Percentiles rank a stretch among this genome's conserved stretches.
Conservation (phyloP, 2,797 vertebrate genomes). For the Etheostoma nigrum region DNA sequence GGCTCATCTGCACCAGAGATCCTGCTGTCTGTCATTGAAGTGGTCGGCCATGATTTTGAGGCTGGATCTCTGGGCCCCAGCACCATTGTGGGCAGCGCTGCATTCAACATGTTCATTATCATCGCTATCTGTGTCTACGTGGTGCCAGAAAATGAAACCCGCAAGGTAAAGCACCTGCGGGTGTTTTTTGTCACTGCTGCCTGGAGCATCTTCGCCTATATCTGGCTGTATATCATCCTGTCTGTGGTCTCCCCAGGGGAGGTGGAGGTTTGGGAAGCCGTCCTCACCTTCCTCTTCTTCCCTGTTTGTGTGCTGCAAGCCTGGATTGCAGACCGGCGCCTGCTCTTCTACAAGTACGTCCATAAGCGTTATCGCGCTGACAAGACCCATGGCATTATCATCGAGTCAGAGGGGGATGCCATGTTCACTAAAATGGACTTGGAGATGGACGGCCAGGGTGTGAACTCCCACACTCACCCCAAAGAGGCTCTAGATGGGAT, state of each 20-base stretch:
- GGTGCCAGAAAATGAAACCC: constrained; percentile 88
- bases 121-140: constrained; percentile 89
- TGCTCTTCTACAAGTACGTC: constrained; percentile 91
- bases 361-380: constrained; percentile 87
- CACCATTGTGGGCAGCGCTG: constrained; percentile 91
- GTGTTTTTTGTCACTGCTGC: constrained; percentile 90
- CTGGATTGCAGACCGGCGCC: constrained; percentile 89
- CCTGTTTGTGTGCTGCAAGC: constrained; percentile 90
- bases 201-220: constrained; percentile 91
- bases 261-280: constrained; percentile 90
- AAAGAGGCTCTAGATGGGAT: constrained; percentile 87
- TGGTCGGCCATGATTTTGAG: constrained; percentile 88
- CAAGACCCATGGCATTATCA: constrained; percentile 88
- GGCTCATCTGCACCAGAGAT: constrained; percentile 91
- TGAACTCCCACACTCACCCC: constrained; percentile 82
- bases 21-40: constrained; percentile 90
- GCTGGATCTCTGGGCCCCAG: constrained; percentile 88
- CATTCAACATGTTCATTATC: constrained; percentile 93
- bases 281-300: constrained; percentile 91
- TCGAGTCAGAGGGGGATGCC: constrained; percentile 87
- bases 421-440: constrained; percentile 89
- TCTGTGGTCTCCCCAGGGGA: constrained; percentile 87
- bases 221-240: constrained; percentile 91
- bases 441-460: constrained; percentile 88
- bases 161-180: constrained; percentile 89